A percentile compares a stretch with the other conserved stretches of the same genome.
These are phyloP conservation scores for Adelognathus sp. DNA, from an alignment of 2,888 invertebrate genomes.

Conservation along the genomic window DNA sequence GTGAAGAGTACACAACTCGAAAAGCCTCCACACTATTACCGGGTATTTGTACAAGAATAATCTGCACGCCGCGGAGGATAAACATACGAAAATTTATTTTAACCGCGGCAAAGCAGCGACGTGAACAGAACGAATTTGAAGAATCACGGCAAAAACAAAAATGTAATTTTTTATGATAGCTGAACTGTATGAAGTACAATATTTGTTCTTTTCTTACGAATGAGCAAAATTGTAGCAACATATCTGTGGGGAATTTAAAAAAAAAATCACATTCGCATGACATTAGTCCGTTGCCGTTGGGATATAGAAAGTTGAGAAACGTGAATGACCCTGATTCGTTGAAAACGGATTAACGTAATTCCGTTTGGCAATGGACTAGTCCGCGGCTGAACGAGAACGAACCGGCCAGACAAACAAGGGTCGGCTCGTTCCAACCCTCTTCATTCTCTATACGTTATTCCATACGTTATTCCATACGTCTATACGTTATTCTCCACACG, in stretches of 20 bases:
- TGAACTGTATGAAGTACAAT: too few species aligned
- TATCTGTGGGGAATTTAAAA: background rate
- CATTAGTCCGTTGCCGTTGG: conserved; percentile 3
- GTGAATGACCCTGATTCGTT: conserved; percentile 54
- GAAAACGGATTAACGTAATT: conserved; percentile 57
- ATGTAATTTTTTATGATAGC: background rate
- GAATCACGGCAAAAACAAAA: too few species aligned
- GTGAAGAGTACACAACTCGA: background rate
- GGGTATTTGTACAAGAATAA: background rate
- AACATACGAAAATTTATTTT: background rate
- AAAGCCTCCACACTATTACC: background rate
- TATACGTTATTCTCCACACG: background rate
- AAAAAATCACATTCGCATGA: conserved; percentile 8
- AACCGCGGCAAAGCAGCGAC: background rate
- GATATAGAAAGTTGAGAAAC: conserved; percentile 43
- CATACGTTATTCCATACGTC: background rate
- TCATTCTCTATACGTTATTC: background rate
- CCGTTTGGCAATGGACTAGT: conserved; percentile 56
- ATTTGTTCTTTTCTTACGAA: too few species aligned
- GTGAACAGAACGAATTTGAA: too few species aligned
- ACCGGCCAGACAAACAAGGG: background rate
- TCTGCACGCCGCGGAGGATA: background rate
- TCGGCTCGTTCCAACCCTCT: background rate
- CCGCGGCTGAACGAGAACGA: conserved; percentile 27
- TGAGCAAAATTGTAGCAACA: too few species aligned